Evolutionary conservation across 2,797 vertebrate genomes (phyloP).

Genomic region (Muscicapa comitata): DNA sequence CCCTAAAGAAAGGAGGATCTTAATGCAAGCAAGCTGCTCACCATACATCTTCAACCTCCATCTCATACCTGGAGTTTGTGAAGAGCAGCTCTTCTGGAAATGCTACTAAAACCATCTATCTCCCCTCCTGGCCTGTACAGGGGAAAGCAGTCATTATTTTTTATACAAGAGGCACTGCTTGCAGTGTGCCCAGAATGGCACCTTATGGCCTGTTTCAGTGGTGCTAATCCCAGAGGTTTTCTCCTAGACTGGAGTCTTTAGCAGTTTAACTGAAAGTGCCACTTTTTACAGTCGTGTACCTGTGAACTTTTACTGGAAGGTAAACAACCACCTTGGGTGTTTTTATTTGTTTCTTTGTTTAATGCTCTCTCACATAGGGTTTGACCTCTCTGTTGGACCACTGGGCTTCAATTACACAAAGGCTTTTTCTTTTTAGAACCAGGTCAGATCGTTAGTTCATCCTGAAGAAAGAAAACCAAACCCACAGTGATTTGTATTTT

Average conservation of each 20-base stretch:
- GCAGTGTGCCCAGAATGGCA: background rate
- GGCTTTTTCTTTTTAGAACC: background rate
- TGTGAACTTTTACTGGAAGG: background rate
- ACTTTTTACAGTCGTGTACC: background rate
- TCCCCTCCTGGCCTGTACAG: background rate
- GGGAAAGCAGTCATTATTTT: background rate
- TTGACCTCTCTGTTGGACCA: background rate
- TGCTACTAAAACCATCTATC: background rate
- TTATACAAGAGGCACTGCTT: background rate
- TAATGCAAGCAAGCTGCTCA: background rate
- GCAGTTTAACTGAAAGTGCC: background rate
- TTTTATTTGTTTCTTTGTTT: background rate
- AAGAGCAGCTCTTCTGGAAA: background rate
- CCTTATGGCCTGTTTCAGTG: background rate
- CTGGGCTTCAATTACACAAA: background rate
- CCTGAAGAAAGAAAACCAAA: background rate
- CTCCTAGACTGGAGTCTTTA: background rate
- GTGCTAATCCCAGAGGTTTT: background rate
- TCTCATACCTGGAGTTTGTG: background rate
- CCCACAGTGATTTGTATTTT: background rate
- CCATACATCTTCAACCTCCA: background rate
- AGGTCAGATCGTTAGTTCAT: background rate
- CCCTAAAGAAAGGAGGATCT: background rate
- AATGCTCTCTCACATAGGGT: background rate
- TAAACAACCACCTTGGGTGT: background rate